phyloP scores from a whole-genome alignment of 2,888 invertebrate genomes.

The Thymelicus lineola region DNA sequence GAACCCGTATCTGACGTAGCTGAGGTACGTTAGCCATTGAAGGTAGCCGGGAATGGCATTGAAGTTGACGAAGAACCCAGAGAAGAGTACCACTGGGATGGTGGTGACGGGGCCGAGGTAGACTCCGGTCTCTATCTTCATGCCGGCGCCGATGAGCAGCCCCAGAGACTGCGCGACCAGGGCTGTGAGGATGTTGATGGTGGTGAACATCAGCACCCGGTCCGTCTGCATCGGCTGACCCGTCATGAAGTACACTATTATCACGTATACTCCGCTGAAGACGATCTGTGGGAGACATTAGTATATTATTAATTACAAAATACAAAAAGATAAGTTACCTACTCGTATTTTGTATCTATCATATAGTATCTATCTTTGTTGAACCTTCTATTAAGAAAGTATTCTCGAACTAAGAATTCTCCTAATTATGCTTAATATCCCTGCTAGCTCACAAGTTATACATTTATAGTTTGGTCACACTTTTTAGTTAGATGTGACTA shows the following conservation, averaged over 20 bases:
- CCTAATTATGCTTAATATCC: too few relatives aligned
- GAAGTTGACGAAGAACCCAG: constrained; percentile 97
- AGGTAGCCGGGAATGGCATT: constrained; percentile 95
- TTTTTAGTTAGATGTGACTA: too few relatives aligned
- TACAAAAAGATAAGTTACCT: too few relatives aligned
- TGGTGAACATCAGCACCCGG: constrained; percentile 92
- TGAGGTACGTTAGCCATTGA: constrained; percentile 95
- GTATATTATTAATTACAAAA: too few relatives aligned
- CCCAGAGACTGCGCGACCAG: constrained; percentile 97
- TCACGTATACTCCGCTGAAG: constrained; percentile 93
- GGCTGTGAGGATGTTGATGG: constrained; percentile 91
- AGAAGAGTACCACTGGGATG: constrained; percentile 96
- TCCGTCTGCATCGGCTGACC: constrained; percentile 96
- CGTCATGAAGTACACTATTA: constrained; percentile 98
- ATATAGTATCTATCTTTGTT: too few relatives aligned
- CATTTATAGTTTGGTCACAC: too few relatives aligned
- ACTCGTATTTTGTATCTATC: too few relatives aligned
- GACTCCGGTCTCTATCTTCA: constrained; percentile 92
- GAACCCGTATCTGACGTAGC: constrained; percentile 95
- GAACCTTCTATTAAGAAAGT: too few relatives aligned
- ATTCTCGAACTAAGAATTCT: too few relatives aligned
- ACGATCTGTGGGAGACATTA: constrained; percentile 88
- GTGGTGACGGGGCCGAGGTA: constrained; percentile 94
- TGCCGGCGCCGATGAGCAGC: constrained; percentile 95
- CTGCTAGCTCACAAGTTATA: too few relatives aligned